Percentiles rank a stretch among this genome's conserved stretches.
phyloP scores from a whole-genome alignment of 2,113 vertebrate genomes.

The Acanthisitta chloris region DNA sequence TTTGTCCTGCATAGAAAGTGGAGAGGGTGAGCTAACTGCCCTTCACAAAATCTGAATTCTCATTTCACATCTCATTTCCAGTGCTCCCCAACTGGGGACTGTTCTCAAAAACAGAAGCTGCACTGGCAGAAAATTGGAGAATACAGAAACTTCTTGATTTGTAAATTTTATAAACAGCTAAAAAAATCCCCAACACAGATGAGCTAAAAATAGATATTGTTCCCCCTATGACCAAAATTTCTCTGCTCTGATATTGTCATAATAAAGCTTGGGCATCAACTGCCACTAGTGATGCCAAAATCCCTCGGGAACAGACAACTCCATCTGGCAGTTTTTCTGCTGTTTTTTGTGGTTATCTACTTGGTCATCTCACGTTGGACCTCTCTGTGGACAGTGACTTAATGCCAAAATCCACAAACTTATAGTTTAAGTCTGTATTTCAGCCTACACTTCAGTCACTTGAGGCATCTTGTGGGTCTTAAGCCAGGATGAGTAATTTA shows the following conservation, averaged over 20 bases:
- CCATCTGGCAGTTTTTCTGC: background rate
- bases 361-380: background rate
- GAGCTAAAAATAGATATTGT: background rate
- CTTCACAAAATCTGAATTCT: background rate
- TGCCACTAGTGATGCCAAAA: background rate
- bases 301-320: accelerated
- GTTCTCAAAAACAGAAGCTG: background rate
- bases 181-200: background rate
- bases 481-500: constrained; percentile 24
- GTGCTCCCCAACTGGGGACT: background rate
- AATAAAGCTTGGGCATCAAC: background rate
- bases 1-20: background rate
- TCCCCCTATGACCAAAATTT: background rate
- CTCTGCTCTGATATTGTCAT: background rate
- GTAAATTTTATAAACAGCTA: background rate
- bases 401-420: background rate
- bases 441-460: background rate
- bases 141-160: background rate
- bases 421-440: background rate
- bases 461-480: constrained; percentile 21
- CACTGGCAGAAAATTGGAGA: background rate
- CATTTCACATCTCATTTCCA: constrained; percentile 27
- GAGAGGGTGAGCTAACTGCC: background rate
- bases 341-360: background rate
- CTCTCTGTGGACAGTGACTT: background rate